phyloP scores from a whole-genome alignment of 2,797 vertebrate species.

The Tinamus major region DNA sequence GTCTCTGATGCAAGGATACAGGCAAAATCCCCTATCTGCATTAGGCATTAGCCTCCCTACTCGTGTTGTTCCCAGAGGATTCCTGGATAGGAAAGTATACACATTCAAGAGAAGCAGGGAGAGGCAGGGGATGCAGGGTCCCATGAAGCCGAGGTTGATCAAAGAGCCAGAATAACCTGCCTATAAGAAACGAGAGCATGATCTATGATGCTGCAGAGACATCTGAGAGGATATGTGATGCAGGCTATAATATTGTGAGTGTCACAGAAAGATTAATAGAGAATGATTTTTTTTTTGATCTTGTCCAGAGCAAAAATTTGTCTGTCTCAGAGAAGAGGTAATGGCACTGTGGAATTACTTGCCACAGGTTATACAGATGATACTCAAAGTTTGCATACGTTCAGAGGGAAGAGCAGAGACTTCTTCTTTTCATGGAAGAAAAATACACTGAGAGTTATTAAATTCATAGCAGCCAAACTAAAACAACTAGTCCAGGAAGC shows the following conservation, averaged over 20 bases:
- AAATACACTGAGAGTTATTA: neutral
- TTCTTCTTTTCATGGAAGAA: neutral
- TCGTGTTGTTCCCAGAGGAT: neutral
- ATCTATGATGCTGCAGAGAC: neutral
- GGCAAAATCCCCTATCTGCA: neutral
- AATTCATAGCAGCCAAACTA: neutral
- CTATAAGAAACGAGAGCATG: neutral
- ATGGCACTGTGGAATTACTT: neutral
- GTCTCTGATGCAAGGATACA: neutral
- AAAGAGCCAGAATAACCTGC: neutral
- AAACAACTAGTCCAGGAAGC: neutral
- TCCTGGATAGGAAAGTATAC: neutral
- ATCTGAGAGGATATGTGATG: neutral
- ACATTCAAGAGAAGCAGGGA: neutral
- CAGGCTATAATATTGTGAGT: neutral
- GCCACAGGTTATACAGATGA: rapidly evolving
- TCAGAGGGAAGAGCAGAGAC: neutral
- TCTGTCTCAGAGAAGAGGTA: neutral
- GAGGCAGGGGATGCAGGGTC: neutral
- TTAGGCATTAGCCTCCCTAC: neutral
- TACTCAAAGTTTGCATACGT: neutral
- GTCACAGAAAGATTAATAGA: neutral
- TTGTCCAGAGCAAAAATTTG: neutral
- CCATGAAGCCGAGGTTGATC: neutral
- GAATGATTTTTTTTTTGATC: neutral